Base-by-base conservation (phyloP, 2,888 invertebrate species). In the Parnassius orleans region DNA sequence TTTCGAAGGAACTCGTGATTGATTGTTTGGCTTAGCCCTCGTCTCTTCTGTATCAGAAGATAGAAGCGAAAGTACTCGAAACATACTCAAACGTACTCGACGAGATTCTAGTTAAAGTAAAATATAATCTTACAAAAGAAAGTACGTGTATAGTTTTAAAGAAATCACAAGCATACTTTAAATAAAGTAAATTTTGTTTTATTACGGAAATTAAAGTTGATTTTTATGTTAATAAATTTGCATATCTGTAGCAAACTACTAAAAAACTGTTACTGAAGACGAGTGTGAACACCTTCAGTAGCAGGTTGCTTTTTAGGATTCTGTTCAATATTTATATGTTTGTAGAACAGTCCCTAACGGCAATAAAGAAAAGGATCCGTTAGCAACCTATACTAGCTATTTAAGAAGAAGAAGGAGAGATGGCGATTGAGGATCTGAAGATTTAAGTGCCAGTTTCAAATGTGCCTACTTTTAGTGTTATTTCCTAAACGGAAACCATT, bases 391-490 rank as follows among this genome's bases (percentile, higher is more conserved):
- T 71, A 75, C 77, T 75, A 74, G 73, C 74, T 74, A 72, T 80
- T 82, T 86, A 87, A 89, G 87, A 84, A 81, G 78, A 81, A 44
- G 48, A 75, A 81, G 87, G 87, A 90, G 82, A 86, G 87, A 90
- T 87, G 81, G 86, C 90, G 80, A 90, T 90, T 83, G 88, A 83
- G 82, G 82, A 88, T 84, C 87, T 84, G 83, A 87, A 89, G 90
- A 90, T 90, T 89, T 90, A 89, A 88, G 86, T 86, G 88, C 86
- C 87, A 89, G 84, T 90, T 87, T 86, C 87, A 86, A 90, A 89
- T 86, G 87, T 83, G 89, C 89, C 87, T 90, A 90, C 89, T 89
- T 88, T 89, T 87, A 90, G 87, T 87, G 86, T 90, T 90, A 90
- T 90, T 87, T 87, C 87, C 87, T 87, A 86, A 87, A 85, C 88